Conservation (phyloP, 2,797 vertebrate species). For the Moxostoma hubbsi region DNA sequence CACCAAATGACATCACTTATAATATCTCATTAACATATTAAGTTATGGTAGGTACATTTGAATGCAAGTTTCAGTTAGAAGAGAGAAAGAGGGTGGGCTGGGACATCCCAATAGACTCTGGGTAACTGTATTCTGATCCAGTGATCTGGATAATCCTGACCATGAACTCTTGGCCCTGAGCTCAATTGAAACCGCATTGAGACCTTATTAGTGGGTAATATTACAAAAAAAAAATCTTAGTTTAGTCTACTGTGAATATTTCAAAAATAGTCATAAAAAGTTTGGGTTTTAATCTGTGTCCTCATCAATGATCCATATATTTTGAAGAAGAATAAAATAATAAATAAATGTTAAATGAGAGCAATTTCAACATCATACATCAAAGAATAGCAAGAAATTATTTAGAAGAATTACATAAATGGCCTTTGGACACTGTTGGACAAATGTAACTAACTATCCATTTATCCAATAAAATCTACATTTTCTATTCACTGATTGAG, state of each 20-base stretch:
- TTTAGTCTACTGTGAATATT: not conserved
- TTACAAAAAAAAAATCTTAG: slow-evolving; percentile 53
- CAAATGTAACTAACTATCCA: not conserved
- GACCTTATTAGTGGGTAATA: slow-evolving; percentile 60
- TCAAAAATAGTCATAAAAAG: not conserved
- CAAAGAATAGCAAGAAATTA: not conserved
- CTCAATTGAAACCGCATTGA: slow-evolving; percentile 51
- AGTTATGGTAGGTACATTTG: too few species aligned
- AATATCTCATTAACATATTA: too few species aligned
- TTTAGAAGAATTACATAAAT: not conserved
- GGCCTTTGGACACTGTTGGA: not conserved
- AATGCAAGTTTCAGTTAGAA: too few species aligned
- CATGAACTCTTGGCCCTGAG: slow-evolving; percentile 64
- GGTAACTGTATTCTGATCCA: slow-evolving; percentile 70
- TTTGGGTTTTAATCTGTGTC: too few species aligned
- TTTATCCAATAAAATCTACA: not conserved
- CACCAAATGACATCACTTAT: too few species aligned
- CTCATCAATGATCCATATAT: too few species aligned
- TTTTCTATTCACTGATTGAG: slow-evolving; percentile 24
- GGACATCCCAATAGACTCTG: too few species aligned
- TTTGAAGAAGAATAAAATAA: not conserved
- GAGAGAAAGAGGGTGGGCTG: too few species aligned
- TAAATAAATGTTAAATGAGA: too few species aligned
- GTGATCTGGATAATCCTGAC: slow-evolving; percentile 76
- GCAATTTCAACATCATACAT: not conserved